Conservation (phyloP, 2,797 vertebrate genomes). For the Ceyx erithaca region DNA sequence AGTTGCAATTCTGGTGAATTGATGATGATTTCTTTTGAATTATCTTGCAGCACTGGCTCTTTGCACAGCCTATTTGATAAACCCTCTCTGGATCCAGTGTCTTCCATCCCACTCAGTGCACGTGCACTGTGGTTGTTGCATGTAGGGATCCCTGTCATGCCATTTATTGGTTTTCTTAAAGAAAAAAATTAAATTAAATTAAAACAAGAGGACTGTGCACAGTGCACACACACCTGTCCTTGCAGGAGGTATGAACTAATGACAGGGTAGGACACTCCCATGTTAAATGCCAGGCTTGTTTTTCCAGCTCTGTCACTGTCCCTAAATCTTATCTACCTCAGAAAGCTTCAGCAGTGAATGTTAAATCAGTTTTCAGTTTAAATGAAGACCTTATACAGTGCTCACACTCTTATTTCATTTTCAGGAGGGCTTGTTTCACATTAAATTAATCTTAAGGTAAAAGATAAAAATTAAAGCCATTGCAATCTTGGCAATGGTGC, state of each 20-base stretch:
- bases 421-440: neutral
- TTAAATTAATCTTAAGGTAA: neutral
- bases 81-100: neutral
- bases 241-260: neutral
- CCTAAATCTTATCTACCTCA: conserved; percentile 15
- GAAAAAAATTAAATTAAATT: neutral
- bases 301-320: conserved; percentile 30
- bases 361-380: neutral
- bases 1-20: neutral
- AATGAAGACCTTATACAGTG: neutral
- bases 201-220: neutral
- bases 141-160: neutral
- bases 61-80: neutral
- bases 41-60: neutral
- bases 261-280: neutral
- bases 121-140: neutral
- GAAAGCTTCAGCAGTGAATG: neutral
- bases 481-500: neutral
- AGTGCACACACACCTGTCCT: neutral
- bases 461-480: neutral
- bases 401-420: neutral
- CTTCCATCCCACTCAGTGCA: neutral
- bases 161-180: neutral
- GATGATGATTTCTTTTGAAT: neutral
- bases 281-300: conserved; percentile 8